Base-by-base conservation (phyloP, 2,797 vertebrate species). In the Euthynnus affinis region DNA sequence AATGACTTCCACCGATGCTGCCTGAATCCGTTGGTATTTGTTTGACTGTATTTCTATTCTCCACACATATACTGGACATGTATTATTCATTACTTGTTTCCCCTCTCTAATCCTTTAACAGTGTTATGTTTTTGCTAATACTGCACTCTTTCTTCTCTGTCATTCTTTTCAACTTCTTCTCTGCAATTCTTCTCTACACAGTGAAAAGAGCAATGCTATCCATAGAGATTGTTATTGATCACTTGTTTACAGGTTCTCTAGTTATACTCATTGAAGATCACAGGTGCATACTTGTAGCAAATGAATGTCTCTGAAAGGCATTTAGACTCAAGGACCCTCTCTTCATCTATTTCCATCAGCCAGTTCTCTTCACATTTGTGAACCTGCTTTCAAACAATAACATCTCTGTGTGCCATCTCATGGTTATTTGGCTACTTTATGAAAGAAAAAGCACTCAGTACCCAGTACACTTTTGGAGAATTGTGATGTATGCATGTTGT, bases 11-110 rank as follows among this genome's bases (percentile, higher is more conserved):
- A 8, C n/a, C 57, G 52, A 58, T 0, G 1, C 20, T 32, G 51
- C 14, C 40, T 44, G 17, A 42, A 61, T 49, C 63, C 40, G 27
- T 40, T 42, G 32, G 51, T 58, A 22, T 68, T 34, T 18, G 4
- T 48, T 34, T 0, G 0, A 14, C 44, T 66, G 18, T 69, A 23
- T 80, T 78, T n/a, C 37, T 25, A 59, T 83, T 85, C 53, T 60
- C 22, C n/a, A 62, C 68, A 68, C 73, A 80, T 70, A 48, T 22
- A 34, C 49, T 61, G 9, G 5, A 64, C 53, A 80, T 87, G 20
- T 48, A 79, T 88, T 66, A 89, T 85, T 83, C 63, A 88, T 75
- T 0, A 25, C 20, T 29, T 55, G 75, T 76, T 25, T 9, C 42
- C 27, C 51, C 23, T 42, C 46, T 76, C 13, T 77, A 69, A 78